These are phyloP conservation scores for Achroia grisella DNA, from an alignment of 1,140 invertebrate species.

Conservation along the genomic window DNA sequence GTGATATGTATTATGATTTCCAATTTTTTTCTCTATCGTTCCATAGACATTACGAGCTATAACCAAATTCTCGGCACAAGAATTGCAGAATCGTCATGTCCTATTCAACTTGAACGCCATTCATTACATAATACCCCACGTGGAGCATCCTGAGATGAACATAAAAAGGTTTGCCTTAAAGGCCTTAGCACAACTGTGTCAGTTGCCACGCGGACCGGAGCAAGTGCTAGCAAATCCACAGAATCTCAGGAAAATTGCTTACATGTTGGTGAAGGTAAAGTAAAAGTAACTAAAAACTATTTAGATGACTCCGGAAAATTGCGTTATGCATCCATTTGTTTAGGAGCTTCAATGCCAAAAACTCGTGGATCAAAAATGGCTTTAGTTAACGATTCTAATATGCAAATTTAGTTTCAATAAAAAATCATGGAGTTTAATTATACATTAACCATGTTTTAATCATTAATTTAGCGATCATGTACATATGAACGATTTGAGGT, in stretches of 20 bases:
- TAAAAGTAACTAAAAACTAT: not conserved
- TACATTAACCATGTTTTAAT: too few species aligned
- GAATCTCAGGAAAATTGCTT: slow-evolving; percentile 52
- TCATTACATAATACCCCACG: slow-evolving; percentile 41
- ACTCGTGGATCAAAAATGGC: too few species aligned
- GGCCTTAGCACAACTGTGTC: slow-evolving; percentile 55
- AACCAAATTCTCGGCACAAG: slow-evolving; percentile 57
- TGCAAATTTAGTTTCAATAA: too few species aligned
- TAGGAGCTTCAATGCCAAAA: too few species aligned
- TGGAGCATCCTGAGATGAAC: slow-evolving; percentile 50
- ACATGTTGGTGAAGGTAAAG: slow-evolving; percentile 51
- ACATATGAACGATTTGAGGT: too few species aligned
- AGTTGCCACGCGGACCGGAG: slow-evolving; percentile 49
- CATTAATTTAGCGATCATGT: too few species aligned
- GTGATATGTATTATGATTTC: too few species aligned
- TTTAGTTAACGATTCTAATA: too few species aligned
- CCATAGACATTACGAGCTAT: slow-evolving; percentile 56
- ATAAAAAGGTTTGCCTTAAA: slow-evolving; percentile 55
- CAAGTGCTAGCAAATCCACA: slow-evolving; percentile 39
- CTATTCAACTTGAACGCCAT: slow-evolving; percentile 46
- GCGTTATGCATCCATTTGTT: too few species aligned
- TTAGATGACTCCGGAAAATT: too few species aligned
- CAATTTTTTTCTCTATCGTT: not conserved
- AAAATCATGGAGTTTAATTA: too few species aligned
- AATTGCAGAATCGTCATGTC: slow-evolving; percentile 40